These are phyloP conservation scores for Hemicentrotus pulcherrimus DNA, from an alignment of 35 echinoderm and acorn worm species.

Conservation along the genomic window DNA sequence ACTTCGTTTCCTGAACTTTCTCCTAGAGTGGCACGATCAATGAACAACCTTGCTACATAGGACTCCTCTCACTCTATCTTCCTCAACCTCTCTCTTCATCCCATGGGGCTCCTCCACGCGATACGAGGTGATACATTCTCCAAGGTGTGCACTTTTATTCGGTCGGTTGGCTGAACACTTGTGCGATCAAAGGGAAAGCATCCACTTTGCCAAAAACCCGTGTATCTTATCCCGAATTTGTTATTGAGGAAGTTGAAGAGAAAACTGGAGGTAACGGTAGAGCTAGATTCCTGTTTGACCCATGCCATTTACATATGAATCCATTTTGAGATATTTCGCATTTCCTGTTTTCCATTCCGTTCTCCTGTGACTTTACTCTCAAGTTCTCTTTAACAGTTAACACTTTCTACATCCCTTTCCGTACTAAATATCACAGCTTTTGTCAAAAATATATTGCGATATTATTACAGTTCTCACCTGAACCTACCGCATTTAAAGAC, in stretches of 20 bases:
- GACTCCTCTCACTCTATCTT: neutral
- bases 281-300: neutral
- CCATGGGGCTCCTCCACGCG: neutral
- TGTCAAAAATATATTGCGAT: too few species aligned
- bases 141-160: neutral
- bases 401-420: too few species aligned
- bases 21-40: neutral
- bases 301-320: neutral
- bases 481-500: too few species aligned
- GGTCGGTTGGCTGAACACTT: neutral
- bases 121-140: neutral
- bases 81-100: neutral
- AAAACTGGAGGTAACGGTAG: neutral
- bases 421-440: too few species aligned
- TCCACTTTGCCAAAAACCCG: neutral
- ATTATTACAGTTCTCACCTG: too few species aligned
- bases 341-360: neutral
- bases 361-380: too few species aligned
- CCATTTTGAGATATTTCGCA: neutral
- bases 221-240: neutral
- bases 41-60: neutral
- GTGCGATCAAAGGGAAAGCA: neutral
- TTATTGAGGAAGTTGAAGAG: neutral
- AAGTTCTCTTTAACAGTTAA: too few species aligned
- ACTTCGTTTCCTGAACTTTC: slow-evolving; percentile 11